Evolutionary conservation across 92 coral and sea anemone species (phyloP), one percentile per base, ranked within the genome.

Genomic region (Phenganax stokvisi): DNA sequence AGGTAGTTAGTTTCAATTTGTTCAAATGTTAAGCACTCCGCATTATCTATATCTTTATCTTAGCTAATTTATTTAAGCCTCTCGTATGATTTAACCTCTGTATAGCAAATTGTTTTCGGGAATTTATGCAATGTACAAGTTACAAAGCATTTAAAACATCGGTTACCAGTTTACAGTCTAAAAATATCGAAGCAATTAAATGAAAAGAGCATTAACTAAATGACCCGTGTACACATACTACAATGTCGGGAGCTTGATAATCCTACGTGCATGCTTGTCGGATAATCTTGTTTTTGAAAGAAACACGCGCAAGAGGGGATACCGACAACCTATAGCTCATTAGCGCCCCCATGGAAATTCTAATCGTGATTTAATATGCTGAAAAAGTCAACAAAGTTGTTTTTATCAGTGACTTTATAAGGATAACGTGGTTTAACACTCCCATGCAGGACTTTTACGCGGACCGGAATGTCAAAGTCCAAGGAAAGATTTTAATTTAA

Each of bases 281-380:
- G 73, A 68, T 68, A 68, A 68, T 68, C 73, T 68, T 68, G 73
- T 68, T 68, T 68, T 68, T 68, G 6, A 68, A 68, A 68, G 73
- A 68, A 68, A n/a, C 73, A 68, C 52, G 54, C 47, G 47, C 6
- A 28, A 68, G 73, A 12, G 29, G 12, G n/a, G 73, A 37, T 68
- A 28, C 73, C 73, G 73, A 68, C 47, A 68, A 68, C 47, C 73
- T 68, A 68, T 5, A 10, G 73, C 53, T 68, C 54, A 68, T 68
- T 68, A 68, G 47, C 73, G 47, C 53, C 73, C 47, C 10, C 10
- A 28, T 68, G 31, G 73, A 68, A 16, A 68, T 68, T 51, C 0
- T 68, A 68, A 68, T 68, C 7, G 54, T 6, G n/a, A 12, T 68
- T 68, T 68, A 68, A 68, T 68, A 68, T 53, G 5, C 54, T 68